Evolutionary conservation across 2,888 invertebrate genomes (phyloP).

Genomic region (Salticus scenicus): DNA sequence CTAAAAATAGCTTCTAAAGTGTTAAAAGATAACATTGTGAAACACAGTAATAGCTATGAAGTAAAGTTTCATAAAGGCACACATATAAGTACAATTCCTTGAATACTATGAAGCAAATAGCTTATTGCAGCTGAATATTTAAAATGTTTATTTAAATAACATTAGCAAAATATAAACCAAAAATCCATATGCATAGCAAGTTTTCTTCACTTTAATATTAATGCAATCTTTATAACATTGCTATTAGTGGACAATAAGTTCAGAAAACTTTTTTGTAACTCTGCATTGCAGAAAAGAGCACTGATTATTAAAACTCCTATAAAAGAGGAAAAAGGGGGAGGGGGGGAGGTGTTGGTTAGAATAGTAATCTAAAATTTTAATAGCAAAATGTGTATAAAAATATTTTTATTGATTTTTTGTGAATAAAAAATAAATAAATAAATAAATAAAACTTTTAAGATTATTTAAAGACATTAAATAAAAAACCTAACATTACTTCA

Average conservation of each 20-base stretch:
- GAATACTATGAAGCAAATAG: background rate
- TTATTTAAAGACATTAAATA: too few species aligned
- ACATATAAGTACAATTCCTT: background rate
- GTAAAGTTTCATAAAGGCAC: constrained; percentile 1
- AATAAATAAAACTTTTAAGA: too few species aligned
- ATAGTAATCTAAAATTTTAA: too few species aligned
- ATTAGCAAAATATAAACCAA: background rate
- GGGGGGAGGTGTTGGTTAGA: too few species aligned
- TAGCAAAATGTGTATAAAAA: too few species aligned
- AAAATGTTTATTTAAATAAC: background rate
- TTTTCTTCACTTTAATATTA: too few species aligned
- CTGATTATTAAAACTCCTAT: background rate
- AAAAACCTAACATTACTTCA: too few species aligned
- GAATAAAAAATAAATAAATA: too few species aligned
- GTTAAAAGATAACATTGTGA: background rate
- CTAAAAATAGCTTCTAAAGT: constrained; percentile 17
- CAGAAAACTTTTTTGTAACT: too few species aligned
- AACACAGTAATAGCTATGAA: constrained; percentile 3
- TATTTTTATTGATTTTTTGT: too few species aligned
- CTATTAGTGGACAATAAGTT: background rate
- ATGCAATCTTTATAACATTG: background rate
- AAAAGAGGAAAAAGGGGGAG: too few species aligned
- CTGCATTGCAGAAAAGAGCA: background rate
- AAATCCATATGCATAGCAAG: background rate
- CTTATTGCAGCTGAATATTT: background rate